Base-by-base conservation (phyloP, 2,113 vertebrate species). In the Sorex fumeus region DNA sequence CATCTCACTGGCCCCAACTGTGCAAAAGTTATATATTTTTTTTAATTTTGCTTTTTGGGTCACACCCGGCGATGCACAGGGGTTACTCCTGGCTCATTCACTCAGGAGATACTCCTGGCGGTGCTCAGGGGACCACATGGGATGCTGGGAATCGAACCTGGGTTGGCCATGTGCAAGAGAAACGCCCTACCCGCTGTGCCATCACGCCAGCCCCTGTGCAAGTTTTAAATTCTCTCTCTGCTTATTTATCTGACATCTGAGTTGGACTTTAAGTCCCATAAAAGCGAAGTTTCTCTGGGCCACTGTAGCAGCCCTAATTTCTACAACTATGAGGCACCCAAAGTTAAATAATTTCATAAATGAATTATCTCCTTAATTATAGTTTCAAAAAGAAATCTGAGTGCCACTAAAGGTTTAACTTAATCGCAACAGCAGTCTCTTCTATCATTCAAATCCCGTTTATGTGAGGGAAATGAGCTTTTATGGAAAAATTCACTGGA, bases 401-500 rank as follows among this genome's bases (percentile, higher is more conserved):
- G 66, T 27, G 40, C 43, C 10, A 67, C 34, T 45, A 53, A 36
- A 57, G 47, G 57, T 27, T 77, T 72, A 87, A 72, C 15, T 79
- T 78, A 85, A 34, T 12, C 32, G 91, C 9, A 93, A 47, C 7
- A 50, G 8, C 8, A 71, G 2, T 50, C 9, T 95, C 84, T 77
- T 23, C 47, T 74, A 30, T 69, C 66, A 74, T 53, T 93, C 57
- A 72, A 91, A 94, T 57, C 2, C 27, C 45, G 67, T 30, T 78
- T 77, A 64, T 70, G 8, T n/a, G 62, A 16, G 40, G n/a, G 45
- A 93, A 93, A 67, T 60, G 32, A 71, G 76, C 57, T 92, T 7
- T 47, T 47, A 87, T 8, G 27, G 30, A n/a, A 47, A 91, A 72
- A 57, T 88, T 87, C 87, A 86, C 45, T 36, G 47, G n/a, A 43